Evolutionary conservation across 92 coral and sea anemone species (phyloP), one percentile per base, ranked within the genome.

Genomic region (Diadumene lineata): DNA sequence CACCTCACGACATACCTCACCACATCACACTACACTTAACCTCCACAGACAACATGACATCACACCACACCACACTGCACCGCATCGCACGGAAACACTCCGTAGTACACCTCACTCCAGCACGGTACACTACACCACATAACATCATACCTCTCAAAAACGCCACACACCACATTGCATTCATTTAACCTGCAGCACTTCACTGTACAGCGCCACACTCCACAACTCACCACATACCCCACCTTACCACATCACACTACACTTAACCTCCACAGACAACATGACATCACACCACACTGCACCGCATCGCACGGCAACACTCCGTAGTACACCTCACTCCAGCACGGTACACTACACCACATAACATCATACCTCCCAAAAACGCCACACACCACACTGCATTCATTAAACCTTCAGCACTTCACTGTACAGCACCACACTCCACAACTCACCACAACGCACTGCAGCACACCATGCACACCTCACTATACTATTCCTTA

Each of bases 91-190:
- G 6, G 13, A 6, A 38, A 6, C 13, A 38, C 48, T 4, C 48
- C 13, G 13, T 38, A 64, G 46, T 31, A 33, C 70, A 64, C 70
- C 18, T 15, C 70, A 64, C 70, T 64, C 15, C 48, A 64, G 46
- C 18, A 33, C 70, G 33, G 46, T 31, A 33, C 70, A 31, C 50
- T 31, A 33, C 70, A 64, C 70, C 33, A 33, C 48, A 64, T 50
- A 30, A 19, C 48, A 64, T 26, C 18, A 11, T 48, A 1, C 70
- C 1, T 1, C 44, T 30, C 44, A 30, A 11, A 44, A 64, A 44
- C 33, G 2, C n/a, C 15, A 19, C 1, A 11, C 50, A 33, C 70
- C 18, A 64, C 26, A 64, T 43, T 8, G 33, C 70, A 33, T 21
- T 22, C 48, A 4, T 4, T 38, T 38, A 38, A 38, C 48, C 13